Evolutionary conservation across 2,797 vertebrate genomes (phyloP), one percentile per base, ranked within the genome.

Genomic region (Melanogrammus aeglefinus): DNA sequence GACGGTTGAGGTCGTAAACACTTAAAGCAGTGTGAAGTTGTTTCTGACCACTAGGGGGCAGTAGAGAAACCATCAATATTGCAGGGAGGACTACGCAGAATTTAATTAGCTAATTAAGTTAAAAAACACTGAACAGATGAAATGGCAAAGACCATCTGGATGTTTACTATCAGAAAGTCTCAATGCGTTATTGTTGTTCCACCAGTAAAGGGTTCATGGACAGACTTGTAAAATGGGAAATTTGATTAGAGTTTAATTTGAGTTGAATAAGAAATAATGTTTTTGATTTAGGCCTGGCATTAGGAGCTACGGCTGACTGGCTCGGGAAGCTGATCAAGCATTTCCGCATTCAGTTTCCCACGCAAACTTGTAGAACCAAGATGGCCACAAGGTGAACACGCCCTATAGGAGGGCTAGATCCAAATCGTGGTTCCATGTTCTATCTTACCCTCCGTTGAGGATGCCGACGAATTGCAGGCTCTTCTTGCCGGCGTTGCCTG

Each of bases 381-480:
- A 73, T 9, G 16, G 33, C 16, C 9, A 73, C 18, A 24, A 51
- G 18, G 47, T 51, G 16, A 51, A 12, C 1, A 14, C 13, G 13
- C 12, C 57, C 57, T 2, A 63, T 24, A 63, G 57, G 7, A 2
- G 3, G 29, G 18, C 29, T 4, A 76, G 85, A 84, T 14, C 3
- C 10, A 12, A 39, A 44, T 44, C 13, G 12, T 29, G 27, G 57
- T 69, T 82, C 85, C 39, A 47, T 76, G 80, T 80, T 82, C 94
- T 63, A 9, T 57, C 96, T 21, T 92, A 99, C 97, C 97, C 96
- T 93, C 97, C 96, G 14, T 98, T 98, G 86, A 98, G 93, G 82
- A 98, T 94, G 3, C 97, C 97, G 79, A 98, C 97, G 84, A 99
- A 99, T 92, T 98, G 96, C 86, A 99, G 89, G 84, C 95, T 99